phyloP scores from a whole-genome alignment of 1,140 invertebrate genomes.

The Pseudomyrmex pallidus region DNA sequence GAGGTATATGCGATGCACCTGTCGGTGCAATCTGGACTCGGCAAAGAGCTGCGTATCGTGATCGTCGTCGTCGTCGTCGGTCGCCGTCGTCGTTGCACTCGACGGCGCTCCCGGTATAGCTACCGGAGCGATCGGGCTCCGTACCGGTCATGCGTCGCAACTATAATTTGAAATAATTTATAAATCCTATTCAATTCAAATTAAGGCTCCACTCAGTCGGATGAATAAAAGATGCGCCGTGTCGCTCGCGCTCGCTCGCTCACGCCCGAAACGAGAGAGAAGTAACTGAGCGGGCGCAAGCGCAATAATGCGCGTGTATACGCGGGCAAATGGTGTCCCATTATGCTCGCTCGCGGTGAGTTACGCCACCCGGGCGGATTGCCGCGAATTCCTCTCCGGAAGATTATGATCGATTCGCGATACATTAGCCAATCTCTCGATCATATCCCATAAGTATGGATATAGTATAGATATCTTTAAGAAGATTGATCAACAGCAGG shows the following conservation, averaged over 20 bases:
- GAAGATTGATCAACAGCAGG: neutral
- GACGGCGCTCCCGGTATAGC: slow-evolving; percentile 36
- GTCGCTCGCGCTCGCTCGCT: slow-evolving; percentile 41
- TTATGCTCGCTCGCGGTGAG: slow-evolving; percentile 62
- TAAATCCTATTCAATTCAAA: slow-evolving; percentile 85
- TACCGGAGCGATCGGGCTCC: slow-evolving; percentile 54
- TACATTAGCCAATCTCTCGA: slow-evolving; percentile 30
- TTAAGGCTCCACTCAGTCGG: slow-evolving; percentile 85
- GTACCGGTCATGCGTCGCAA: slow-evolving; percentile 81
- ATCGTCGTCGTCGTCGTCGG: slow-evolving; percentile 31
- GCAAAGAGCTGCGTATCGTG: slow-evolving; percentile 53
- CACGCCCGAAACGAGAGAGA: slow-evolving; percentile 30
- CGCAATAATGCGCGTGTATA: slow-evolving; percentile 77
- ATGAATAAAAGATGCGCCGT: slow-evolving; percentile 84
- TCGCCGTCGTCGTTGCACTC: neutral
- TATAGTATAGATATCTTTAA: neutral
- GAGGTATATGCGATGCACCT: slow-evolving; percentile 65
- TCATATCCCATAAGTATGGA: neutral
- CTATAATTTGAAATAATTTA: slow-evolving; percentile 86
- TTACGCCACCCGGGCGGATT: slow-evolving; percentile 64
- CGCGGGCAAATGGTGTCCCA: slow-evolving; percentile 76
- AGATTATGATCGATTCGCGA: slow-evolving; percentile 63
- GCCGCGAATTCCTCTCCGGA: slow-evolving; percentile 51
- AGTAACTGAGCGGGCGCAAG: slow-evolving; percentile 17
- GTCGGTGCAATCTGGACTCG: slow-evolving; percentile 57